Evolutionary conservation across 1,140 invertebrate genomes (phyloP).

Genomic region (Ips nitidus): DNA sequence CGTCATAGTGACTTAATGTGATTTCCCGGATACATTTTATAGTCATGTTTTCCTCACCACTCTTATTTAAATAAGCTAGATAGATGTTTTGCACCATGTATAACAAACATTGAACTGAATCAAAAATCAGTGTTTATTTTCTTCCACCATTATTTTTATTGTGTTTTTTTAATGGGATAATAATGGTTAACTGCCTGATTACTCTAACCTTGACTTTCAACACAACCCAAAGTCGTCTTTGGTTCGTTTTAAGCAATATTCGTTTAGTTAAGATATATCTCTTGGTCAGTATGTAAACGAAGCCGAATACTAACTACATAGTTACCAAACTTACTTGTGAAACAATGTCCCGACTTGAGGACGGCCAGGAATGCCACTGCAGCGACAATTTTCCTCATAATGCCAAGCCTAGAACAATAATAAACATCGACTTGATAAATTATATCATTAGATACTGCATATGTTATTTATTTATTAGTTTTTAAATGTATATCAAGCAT

Average conservation of each 20-base stretch:
- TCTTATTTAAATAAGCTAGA: no score
- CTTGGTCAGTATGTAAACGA: not conserved
- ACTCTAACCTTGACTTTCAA: slow-evolving; percentile 24
- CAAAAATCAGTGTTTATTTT: no score
- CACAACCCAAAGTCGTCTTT: not conserved
- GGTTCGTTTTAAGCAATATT: not conserved
- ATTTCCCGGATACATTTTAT: no score
- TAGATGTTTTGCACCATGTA: no score
- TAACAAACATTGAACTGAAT: no score
- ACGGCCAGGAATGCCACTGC: not conserved
- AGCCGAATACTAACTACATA: not conserved
- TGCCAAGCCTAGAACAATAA: slow-evolving; percentile 16
- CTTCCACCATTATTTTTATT: no score
- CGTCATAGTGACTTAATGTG: no score
- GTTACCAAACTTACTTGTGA: slow-evolving; percentile 26
- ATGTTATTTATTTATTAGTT: no score
- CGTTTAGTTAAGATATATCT: not conserved
- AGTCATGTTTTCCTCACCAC: no score
- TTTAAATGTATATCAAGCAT: no score
- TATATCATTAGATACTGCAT: no score
- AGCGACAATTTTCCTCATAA: slow-evolving; percentile 8
- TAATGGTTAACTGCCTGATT: not conserved
- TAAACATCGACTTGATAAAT: not conserved
- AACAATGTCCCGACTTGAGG: slow-evolving; percentile 10
- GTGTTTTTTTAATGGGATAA: no score